These are phyloP conservation scores for Trichogramma pretiosum DNA, from an alignment of 1,140 invertebrate species.

Conservation along the genomic window DNA sequence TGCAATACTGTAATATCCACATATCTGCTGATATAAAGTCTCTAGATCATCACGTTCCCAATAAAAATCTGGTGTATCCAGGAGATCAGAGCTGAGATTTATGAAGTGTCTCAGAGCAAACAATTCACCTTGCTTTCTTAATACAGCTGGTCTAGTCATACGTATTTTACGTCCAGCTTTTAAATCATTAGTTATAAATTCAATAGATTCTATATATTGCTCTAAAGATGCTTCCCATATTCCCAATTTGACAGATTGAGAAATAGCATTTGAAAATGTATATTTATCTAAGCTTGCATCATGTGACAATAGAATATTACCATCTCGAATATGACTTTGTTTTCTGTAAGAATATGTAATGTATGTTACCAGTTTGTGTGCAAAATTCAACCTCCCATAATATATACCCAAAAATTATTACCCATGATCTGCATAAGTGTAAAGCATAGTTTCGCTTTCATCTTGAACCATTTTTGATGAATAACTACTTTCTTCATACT, in stretches of 20 bases:
- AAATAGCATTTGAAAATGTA: constrained; percentile 82
- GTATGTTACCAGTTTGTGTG: too few species aligned
- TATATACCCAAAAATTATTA: constrained; percentile 29
- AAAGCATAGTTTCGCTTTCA: constrained; percentile 79
- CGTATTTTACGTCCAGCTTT: constrained; percentile 59
- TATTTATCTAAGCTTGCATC: constrained; percentile 60
- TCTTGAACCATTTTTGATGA: constrained; percentile 55
- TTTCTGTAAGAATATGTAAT: constrained; percentile 31
- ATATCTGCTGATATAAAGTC: constrained; percentile 68
- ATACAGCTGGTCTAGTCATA: constrained; percentile 62
- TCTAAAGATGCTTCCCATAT: constrained; percentile 85
- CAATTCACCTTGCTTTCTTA: constrained; percentile 84
- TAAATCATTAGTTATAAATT: constrained; percentile 71
- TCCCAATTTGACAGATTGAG: constrained; percentile 83
- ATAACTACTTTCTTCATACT: constrained; percentile 61
- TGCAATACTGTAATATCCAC: constrained; percentile 73
- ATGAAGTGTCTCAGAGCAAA: constrained; percentile 82
- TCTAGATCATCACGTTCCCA: constrained; percentile 90
- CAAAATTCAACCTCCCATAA: not conserved
- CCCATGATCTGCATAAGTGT: constrained; percentile 55
- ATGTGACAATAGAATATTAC: constrained; percentile 45
- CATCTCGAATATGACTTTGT: constrained; percentile 42
- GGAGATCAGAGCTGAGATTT: constrained; percentile 84
- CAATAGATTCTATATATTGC: constrained; percentile 72
- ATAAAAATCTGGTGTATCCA: constrained; percentile 94